Evolutionary conservation across 2,888 invertebrate species (phyloP).

Genomic region (Emmelina monodactyla): DNA sequence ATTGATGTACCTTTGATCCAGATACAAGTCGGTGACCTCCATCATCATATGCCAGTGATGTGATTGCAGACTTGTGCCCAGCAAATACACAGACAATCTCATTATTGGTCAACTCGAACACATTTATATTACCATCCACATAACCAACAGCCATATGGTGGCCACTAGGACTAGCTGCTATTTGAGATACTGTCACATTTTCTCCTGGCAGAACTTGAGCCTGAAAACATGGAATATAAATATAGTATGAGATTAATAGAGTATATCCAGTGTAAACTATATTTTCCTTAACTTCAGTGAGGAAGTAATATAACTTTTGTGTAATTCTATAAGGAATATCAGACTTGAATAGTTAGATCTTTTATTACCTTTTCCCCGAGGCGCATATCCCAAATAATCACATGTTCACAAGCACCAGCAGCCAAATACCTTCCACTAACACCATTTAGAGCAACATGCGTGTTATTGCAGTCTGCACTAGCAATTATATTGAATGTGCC

Average conservation of each 20-base stretch:
- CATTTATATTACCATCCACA: constrained; percentile 84
- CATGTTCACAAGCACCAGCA: constrained; percentile 93
- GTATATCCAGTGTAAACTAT: too few relatives aligned
- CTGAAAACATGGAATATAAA: constrained; percentile 58
- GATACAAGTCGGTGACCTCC: constrained; percentile 87
- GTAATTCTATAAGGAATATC: neutral
- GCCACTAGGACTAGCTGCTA: constrained; percentile 79
- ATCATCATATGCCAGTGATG: constrained; percentile 82
- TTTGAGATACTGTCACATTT: constrained; percentile 77
- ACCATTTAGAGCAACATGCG: constrained; percentile 79
- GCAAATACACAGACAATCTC: constrained; percentile 77
- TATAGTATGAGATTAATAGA: too few relatives aligned
- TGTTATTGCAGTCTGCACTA: constrained; percentile 79
- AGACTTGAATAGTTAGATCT: neutral
- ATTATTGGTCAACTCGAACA: constrained; percentile 79
- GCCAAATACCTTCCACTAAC: constrained; percentile 86
- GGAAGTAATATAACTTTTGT: too few relatives aligned
- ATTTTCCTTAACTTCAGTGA: too few relatives aligned
- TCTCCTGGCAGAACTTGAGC: constrained; percentile 82
- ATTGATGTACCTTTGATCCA: constrained; percentile 75
- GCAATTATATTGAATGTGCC: constrained; percentile 90
- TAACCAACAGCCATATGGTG: constrained; percentile 90
- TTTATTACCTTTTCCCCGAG: constrained; percentile 76
- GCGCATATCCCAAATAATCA: constrained; percentile 92
- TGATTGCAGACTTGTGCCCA: constrained; percentile 87